These are phyloP conservation scores for Carabus problematicus DNA, from an alignment of 2,888 invertebrate genomes.

Conservation along the genomic window DNA sequence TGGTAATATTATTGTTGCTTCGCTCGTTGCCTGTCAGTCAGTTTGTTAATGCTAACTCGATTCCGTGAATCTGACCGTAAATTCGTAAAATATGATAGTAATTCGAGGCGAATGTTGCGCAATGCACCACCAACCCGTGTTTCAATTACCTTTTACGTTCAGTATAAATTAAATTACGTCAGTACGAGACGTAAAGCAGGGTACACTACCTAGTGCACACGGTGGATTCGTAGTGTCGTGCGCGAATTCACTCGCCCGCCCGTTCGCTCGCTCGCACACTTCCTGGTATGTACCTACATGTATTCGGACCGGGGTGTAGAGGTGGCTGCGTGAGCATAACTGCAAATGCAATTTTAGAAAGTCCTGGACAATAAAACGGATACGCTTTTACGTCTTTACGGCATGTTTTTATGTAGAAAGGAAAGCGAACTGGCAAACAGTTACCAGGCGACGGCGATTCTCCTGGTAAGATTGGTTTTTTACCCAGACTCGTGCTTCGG, in stretches of 20 bases:
- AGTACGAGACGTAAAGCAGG: no score
- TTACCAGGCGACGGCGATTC: slow-evolving; percentile 17
- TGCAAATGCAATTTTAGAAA: slow-evolving; percentile 42
- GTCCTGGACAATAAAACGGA: slow-evolving; percentile 37
- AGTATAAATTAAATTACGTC: slow-evolving; percentile 29
- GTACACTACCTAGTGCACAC: no score
- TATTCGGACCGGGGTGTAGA: background rate
- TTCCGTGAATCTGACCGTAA: slow-evolving; percentile 32
- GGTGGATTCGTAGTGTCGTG: background rate
- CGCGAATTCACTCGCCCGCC: background rate
- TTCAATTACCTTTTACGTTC: slow-evolving; percentile 34
- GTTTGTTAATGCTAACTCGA: slow-evolving; percentile 1
- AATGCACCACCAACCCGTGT: slow-evolving; percentile 13
- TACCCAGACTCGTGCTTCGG: slow-evolving; percentile 25
- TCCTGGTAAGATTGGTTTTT: slow-evolving; percentile 38
- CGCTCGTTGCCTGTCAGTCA: no score
- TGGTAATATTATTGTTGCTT: no score
- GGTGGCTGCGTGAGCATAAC: slow-evolving; percentile 33
- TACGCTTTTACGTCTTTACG: slow-evolving; percentile 40
- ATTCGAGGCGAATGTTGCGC: slow-evolving; percentile 10
- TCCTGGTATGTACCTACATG: background rate
- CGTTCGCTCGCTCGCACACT: no score
- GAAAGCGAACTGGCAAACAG: slow-evolving; percentile 29
- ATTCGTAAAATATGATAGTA: slow-evolving; percentile 39
- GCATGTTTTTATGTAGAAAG: slow-evolving; percentile 41